Evolutionary conservation across 2,113 vertebrate genomes (phyloP).

Genomic region (Poeciliopsis prolifica): DNA sequence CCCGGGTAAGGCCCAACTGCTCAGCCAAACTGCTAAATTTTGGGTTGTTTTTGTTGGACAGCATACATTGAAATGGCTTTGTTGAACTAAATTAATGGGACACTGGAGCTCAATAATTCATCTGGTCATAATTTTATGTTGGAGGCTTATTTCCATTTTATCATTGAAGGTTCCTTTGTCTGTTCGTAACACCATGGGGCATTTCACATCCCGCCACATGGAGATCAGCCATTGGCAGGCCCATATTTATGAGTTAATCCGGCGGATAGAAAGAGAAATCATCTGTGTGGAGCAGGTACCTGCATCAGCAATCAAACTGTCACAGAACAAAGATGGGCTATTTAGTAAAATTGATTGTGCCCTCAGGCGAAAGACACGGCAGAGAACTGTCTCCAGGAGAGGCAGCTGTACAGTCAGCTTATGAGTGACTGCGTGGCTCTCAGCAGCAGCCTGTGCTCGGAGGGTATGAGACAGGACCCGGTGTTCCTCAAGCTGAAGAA

Average conservation of each 20-base stretch:
- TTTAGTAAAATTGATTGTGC: background rate
- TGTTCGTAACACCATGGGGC: constrained; percentile 10
- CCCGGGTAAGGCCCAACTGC: background rate
- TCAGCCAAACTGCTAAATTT: background rate
- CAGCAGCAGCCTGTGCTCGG: background rate
- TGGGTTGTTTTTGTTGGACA: background rate
- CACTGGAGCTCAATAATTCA: background rate
- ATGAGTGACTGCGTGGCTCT: constrained; percentile 15
- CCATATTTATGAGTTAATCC: constrained; percentile 15
- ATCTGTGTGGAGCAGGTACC: constrained; percentile 19
- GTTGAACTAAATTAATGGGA: background rate
- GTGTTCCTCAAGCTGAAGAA: constrained; percentile 4
- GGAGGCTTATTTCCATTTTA: background rate
- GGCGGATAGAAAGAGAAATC: constrained; percentile 13
- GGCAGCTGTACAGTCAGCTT: constrained; percentile 25
- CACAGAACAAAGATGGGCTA: background rate
- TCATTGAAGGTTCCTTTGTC: constrained; percentile 14
- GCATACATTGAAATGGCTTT: background rate
- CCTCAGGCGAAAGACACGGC: constrained; percentile 13
- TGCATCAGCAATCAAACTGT: background rate
- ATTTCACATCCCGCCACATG: constrained; percentile 10
- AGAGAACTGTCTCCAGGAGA: constrained; percentile 27
- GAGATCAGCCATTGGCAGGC: constrained; percentile 38
- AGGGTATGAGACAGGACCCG: background rate
- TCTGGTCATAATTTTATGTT: background rate